Evolutionary conservation across 1,140 invertebrate genomes (phyloP).

Genomic region (Lasaia peninsularis): DNA sequence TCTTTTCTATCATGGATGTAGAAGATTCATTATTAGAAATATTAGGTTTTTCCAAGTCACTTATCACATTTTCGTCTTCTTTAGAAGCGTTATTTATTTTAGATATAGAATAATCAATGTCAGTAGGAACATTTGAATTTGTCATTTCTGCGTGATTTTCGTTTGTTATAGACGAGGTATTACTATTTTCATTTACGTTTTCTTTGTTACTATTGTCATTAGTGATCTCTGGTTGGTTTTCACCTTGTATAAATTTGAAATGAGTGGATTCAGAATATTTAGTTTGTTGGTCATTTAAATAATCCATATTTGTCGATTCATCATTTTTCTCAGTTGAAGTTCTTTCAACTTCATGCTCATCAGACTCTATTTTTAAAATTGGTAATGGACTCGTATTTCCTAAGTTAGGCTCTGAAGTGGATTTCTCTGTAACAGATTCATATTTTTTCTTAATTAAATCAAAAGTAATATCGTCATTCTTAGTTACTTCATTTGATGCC

Average conservation of each 20-base stretch:
- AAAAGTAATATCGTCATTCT: slow-evolving; percentile 31
- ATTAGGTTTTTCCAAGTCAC: slow-evolving; percentile 39
- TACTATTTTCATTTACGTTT: slow-evolving; percentile 6
- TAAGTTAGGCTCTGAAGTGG: not conserved
- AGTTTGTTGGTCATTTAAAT: not conserved
- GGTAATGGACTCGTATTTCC: slow-evolving; percentile 9
- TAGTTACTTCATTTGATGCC: slow-evolving; percentile 20
- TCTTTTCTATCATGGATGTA: slow-evolving; percentile 32
- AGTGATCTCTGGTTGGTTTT: slow-evolving; percentile 32
- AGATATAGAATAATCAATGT: not conserved
- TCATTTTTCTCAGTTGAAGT: slow-evolving; percentile 16
- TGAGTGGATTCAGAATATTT: slow-evolving; percentile 13
- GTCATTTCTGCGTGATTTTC: slow-evolving; percentile 20
- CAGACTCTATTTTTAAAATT: not conserved
- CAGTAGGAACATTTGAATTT: not conserved
- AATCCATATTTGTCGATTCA: not conserved
- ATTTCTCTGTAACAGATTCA: not conserved
- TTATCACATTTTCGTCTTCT: slow-evolving; percentile 39
- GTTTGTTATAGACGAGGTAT: not conserved
- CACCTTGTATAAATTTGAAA: slow-evolving; percentile 17
- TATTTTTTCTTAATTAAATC: slow-evolving; percentile 31
- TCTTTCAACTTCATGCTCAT: slow-evolving; percentile 20
- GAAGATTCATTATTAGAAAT: slow-evolving; percentile 24
- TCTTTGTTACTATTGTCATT: slow-evolving; percentile 18
- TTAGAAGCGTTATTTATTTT: slow-evolving; percentile 30